Conservation (phyloP, 2,113 vertebrate genomes). For the Leucopsar rothschildi region DNA sequence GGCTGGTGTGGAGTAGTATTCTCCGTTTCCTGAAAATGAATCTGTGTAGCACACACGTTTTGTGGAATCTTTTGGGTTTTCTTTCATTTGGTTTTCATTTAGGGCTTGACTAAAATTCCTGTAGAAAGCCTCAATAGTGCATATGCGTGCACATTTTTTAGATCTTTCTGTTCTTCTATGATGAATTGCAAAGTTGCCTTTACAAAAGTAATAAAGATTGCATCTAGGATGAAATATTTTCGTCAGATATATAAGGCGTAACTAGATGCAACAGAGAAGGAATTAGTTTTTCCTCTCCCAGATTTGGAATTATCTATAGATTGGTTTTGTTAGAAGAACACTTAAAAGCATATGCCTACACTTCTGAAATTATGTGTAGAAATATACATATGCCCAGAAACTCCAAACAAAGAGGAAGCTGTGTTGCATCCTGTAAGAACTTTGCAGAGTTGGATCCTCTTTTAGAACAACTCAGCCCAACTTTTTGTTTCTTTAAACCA, state of each 20-base stretch:
- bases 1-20: background rate
- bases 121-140: background rate
- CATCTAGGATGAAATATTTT: background rate
- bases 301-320: background rate
- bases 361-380: background rate
- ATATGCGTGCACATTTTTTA: background rate
- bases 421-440: background rate
- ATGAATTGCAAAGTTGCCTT: background rate
- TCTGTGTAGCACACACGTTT: background rate
- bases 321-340: background rate
- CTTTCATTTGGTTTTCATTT: conserved; percentile 61
- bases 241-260: conserved; percentile 1
- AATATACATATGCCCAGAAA: background rate
- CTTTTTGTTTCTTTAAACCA: background rate
- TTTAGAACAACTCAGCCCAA: background rate
- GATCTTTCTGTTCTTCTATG: background rate
- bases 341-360: background rate
- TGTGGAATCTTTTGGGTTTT: background rate
- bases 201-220: background rate
- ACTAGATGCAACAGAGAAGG: background rate
- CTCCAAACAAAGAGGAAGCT: background rate
- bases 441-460: background rate
- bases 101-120: conserved; percentile 18
- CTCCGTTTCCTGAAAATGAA: background rate
- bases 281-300: background rate